Conservation (phyloP, 2,113 vertebrate genomes). For the Tetrax tetrax region DNA sequence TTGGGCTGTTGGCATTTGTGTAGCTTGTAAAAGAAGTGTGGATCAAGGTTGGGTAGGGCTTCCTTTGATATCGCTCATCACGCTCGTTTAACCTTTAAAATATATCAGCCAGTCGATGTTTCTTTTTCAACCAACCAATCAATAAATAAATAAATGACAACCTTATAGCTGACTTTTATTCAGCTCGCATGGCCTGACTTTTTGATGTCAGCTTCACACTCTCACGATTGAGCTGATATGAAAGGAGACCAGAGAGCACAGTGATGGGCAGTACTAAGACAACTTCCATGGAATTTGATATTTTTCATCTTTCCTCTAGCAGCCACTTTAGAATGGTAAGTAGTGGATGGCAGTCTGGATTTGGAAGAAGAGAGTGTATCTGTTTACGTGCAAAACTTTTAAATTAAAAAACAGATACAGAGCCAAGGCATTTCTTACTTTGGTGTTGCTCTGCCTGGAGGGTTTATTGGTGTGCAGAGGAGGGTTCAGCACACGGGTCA, state of each 20-base stretch:
- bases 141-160: background rate
- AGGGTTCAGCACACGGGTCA: background rate
- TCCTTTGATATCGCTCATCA: background rate
- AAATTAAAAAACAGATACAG: background rate
- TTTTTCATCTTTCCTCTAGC: background rate
- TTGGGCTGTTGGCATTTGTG: background rate
- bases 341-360: background rate
- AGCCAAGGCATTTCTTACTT: background rate
- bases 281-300: background rate
- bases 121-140: background rate
- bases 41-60: background rate
- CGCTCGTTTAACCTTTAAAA: constrained; percentile 11
- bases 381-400: constrained; percentile 20
- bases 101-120: background rate
- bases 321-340: background rate
- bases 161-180: background rate
- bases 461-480: background rate
- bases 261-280: background rate
- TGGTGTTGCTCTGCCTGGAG: background rate
- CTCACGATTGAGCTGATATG: background rate
- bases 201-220: background rate
- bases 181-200: background rate
- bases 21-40: background rate
- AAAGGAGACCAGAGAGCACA: background rate
- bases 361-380: background rate